These are phyloP conservation scores for Pachypeltis micranthus DNA, from an alignment of 1,140 invertebrate species.

Conservation along the genomic window DNA sequence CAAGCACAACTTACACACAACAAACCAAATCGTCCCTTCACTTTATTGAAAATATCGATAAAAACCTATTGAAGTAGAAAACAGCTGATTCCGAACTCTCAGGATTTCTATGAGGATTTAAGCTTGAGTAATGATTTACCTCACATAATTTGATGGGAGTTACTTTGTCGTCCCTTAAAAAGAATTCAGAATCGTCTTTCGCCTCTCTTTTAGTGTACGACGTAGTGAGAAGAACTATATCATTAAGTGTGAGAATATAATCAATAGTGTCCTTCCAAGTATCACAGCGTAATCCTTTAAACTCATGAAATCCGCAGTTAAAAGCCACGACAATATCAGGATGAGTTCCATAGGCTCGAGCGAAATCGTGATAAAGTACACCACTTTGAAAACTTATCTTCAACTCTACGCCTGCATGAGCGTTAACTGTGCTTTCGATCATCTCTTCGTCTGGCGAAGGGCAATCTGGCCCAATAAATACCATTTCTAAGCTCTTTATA, in stretches of 20 bases:
- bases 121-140: background rate
- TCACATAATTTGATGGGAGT: background rate
- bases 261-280: background rate
- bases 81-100: background rate
- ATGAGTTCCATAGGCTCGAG: background rate
- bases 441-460: background rate
- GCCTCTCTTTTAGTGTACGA: background rate
- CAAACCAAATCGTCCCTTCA: too few species aligned
- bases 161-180: background rate
- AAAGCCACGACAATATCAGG: slow-evolving; percentile 1
- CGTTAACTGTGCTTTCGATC: background rate
- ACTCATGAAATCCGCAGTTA: slow-evolving; percentile 12
- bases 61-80: background rate
- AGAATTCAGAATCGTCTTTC: background rate
- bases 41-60: background rate
- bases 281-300: background rate
- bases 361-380: background rate
- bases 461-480: background rate
- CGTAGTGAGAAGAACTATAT: background rate
- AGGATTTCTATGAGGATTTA: background rate
- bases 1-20: too few species aligned
- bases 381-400: background rate
- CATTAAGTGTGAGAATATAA: background rate
- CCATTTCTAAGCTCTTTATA: background rate
- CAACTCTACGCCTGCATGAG: background rate